Evolutionary conservation across 2,888 invertebrate species (phyloP), one percentile per base, ranked within the genome.

Genomic region (Lacanobia oleracea): DNA sequence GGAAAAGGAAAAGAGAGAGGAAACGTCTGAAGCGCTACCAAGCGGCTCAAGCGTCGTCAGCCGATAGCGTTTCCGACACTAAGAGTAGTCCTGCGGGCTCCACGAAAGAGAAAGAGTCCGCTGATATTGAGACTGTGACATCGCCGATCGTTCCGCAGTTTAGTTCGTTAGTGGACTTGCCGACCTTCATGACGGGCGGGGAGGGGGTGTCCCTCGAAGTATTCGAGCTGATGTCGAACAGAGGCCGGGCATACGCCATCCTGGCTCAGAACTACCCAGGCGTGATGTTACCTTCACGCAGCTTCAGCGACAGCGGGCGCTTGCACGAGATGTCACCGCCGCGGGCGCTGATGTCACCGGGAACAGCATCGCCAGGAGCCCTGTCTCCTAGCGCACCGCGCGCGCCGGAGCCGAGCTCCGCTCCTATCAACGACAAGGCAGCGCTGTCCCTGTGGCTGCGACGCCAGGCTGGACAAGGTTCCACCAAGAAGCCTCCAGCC

Each of bases 161-260:
- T 88, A 97, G 97, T 86, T 98, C 98, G n/a, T 95, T 98, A 84
- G 97, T 98, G 16, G 98, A 98, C 88, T 94, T 99, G 72, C 99
- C 98, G 1, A 99, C 98, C 0, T 99, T 97, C 88, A 97, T 98
- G 81, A 97, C 97, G 61, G 97, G 97, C 79, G 97, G 97, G 0
- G 98, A 98, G 91, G 97, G 97, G 72, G 97, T 98, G 1, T 98
- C 98, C 0, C 91, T 97, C 9, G 98, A 98, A 93, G 98, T 98
- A 37, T 95, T 98, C 81, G 98, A 98, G 89, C 90, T 98, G 82
- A 95, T 98, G 89, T 97, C 97, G 64, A 97, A 97, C 57, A 96
- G 97, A 77, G 97, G 97, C 80, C 97, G 97, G 77, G 97, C 97
- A 40, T 98, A 98, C 89, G 97, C 97, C 71, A 97, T 98, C 10